Percentiles rank a stretch among this genome's conserved stretches.
phyloP scores from a whole-genome alignment of 1,140 invertebrate genomes.

The Teleopsis dalmanni region DNA sequence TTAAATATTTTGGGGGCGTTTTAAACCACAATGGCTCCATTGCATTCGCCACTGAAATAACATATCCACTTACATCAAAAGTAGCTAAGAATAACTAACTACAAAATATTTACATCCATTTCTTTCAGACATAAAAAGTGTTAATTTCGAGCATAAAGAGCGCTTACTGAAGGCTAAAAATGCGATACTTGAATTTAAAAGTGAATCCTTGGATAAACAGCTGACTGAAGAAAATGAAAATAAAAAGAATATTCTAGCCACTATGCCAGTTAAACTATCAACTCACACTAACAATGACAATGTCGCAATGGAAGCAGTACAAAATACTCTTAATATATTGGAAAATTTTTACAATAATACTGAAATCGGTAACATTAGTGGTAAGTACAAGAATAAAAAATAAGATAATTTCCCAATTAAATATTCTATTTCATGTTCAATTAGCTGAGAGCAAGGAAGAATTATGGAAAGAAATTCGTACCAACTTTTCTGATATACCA shows the following conservation, averaged over 20 bases:
- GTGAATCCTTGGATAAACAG: conserved; percentile 19
- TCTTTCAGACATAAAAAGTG: conserved; percentile 29
- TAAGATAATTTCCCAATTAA: neutral
- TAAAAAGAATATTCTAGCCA: conserved; percentile 22
- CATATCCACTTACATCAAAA: too few relatives aligned
- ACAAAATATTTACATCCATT: neutral
- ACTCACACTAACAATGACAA: conserved; percentile 27
- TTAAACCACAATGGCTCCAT: too few relatives aligned
- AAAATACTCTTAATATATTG: conserved; percentile 29
- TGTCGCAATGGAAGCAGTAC: conserved; percentile 21
- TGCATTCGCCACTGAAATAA: too few relatives aligned
- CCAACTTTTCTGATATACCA: conserved; percentile 27
- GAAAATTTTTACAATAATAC: conserved; percentile 27
- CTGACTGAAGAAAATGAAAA: conserved; percentile 21
- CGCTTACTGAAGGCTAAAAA: conserved; percentile 18
- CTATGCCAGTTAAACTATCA: conserved; percentile 30
- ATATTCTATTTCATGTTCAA: neutral
- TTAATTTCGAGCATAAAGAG: conserved; percentile 21
- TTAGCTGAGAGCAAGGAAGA: conserved; percentile 19
- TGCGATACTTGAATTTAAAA: conserved; percentile 26
- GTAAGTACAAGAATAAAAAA: conserved; percentile 3
- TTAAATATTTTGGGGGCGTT: too few relatives aligned
- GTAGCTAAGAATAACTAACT: too few relatives aligned
- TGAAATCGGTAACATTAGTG: conserved; percentile 9
- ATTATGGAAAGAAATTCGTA: conserved; percentile 31